Base-by-base conservation (phyloP, 2,113 vertebrate genomes). In the Rhinolophus sinicus region DNA sequence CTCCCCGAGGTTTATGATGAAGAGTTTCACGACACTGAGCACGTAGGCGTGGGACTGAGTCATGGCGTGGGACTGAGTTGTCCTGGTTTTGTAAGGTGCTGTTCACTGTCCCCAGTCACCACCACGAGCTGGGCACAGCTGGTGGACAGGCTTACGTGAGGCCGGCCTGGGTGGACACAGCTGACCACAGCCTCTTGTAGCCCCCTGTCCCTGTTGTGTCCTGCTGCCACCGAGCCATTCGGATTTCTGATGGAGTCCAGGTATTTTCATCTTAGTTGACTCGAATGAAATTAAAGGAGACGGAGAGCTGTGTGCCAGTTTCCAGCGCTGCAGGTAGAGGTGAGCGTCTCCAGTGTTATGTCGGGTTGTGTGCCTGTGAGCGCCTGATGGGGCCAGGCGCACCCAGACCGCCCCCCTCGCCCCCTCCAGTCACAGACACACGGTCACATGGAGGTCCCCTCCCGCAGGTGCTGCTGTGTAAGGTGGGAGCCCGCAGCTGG, bases 271-370 rank as follows among this genome's bases (percentile, higher is more conserved):
- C 11, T n/a, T 38, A 26, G 35, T 22, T 81, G 38, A 38, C 18
- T 33, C 22, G 8, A 62, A 6, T 60, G 69, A 15, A 24, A 47
- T 6, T 8, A 44, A 24, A 70, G 28, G 52, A n/a, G 18, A 62
- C 70, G 40, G 52, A n/a, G 18, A 62, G 52, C 47, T 13, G 60
- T 28, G 44, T 58, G 60, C 60, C 16, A 30, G 35, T 30, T 6
- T 56, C 47, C 16, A 35, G 9, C 30, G 33, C 65, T 72, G 38
- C 3, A 18, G 76, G 54, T 22, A 2, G 19, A 67, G 77, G 22
- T 15, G 1, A 2, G 16, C 60, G 26, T 62, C 16, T 4, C 1
- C 50, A 0, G n/a, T 6, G 38, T 6, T 2, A 0, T 21, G 30
- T 64, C 62, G 33, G 11, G 7, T 40, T 10, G 7, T 52, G 81